phyloP scores from a whole-genome alignment of 2,797 vertebrate species.

The Decapterus maruadsi region DNA sequence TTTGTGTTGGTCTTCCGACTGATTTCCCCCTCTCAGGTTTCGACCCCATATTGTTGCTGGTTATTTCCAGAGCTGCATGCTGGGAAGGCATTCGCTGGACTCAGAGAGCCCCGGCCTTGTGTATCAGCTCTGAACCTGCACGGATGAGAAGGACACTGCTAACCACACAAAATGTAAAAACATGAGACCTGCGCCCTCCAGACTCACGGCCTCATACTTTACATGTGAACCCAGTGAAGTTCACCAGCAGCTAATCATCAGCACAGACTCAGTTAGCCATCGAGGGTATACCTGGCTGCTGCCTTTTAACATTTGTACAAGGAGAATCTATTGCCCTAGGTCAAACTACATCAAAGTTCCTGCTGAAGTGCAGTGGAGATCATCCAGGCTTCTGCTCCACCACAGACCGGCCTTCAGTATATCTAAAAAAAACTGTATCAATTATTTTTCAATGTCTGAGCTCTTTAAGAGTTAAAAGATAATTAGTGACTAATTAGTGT shows the following conservation, averaged over 20 bases:
- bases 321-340: constrained; percentile 43
- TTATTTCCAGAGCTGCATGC: constrained; percentile 53
- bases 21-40: constrained; percentile 57
- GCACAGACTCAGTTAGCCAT: constrained; percentile 61
- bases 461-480: not conserved
- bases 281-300: not conserved
- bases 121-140: constrained; percentile 52
- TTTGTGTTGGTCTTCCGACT: constrained; percentile 71
- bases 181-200: constrained; percentile 40
- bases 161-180: constrained; percentile 44
- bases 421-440: not conserved
- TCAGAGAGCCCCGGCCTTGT: constrained; percentile 25
- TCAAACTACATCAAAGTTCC: not conserved
- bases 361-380: not conserved
- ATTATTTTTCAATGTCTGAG: not conserved
- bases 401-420: not conserved
- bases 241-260: constrained; percentile 65
- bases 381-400: not conserved
- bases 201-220: constrained; percentile 30
- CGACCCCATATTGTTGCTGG: constrained; percentile 46
- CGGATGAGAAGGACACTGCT: constrained; percentile 11
- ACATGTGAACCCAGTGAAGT: constrained; percentile 29
- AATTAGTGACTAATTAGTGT: not conserved
- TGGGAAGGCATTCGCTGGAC: constrained; percentile 32
- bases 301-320: constrained; percentile 44